These are phyloP conservation scores for Coracopsis vasa DNA, from an alignment of 2,113 vertebrate species.

Conservation along the genomic window DNA sequence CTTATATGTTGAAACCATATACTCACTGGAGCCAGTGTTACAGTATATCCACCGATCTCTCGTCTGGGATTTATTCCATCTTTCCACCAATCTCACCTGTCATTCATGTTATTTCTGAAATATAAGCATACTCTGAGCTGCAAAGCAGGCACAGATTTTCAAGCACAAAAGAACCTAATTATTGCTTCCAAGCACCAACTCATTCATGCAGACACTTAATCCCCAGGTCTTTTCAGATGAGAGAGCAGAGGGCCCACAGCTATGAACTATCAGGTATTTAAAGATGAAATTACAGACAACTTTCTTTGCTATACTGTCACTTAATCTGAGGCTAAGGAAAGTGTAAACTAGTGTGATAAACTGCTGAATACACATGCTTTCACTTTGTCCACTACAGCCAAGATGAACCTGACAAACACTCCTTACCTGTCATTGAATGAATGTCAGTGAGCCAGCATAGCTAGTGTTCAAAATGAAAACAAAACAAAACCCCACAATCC, in stretches of 20 bases:
- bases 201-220: not conserved
- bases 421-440: rapidly evolving
- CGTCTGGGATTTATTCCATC: not conserved
- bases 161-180: not conserved
- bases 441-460: not conserved
- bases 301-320: not conserved
- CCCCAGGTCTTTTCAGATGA: not conserved
- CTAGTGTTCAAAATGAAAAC: not conserved
- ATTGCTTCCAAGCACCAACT: not conserved
- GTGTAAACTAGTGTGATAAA: not conserved
- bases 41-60: not conserved
- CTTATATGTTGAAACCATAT: not conserved
- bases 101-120: not conserved
- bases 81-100: not conserved
- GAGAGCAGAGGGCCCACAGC: not conserved
- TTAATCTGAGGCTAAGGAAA: not conserved
- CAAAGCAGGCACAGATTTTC: not conserved
- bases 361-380: not conserved
- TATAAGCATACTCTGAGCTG: not conserved
- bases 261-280: not conserved
- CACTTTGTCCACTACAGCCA: not conserved
- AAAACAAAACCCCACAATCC: not conserved
- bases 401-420: not conserved
- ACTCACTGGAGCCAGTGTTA: not conserved
- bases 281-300: not conserved